A percentile compares a stretch with the other conserved stretches of the same genome.
Evolutionary conservation across 1,140 invertebrate species (phyloP).

Genomic region (Sitophilus oryzae): DNA sequence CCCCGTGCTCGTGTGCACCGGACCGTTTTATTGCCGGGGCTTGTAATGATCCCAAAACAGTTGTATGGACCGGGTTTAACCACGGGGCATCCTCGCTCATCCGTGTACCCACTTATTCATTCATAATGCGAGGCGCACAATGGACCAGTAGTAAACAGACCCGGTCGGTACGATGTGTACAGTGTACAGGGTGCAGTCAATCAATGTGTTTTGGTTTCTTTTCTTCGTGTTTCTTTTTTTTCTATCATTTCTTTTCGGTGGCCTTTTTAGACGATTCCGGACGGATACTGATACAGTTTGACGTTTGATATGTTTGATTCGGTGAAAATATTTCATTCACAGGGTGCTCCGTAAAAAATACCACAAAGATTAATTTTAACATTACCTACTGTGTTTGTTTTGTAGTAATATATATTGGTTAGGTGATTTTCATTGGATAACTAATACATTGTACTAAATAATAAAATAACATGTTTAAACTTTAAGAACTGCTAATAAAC

Average conservation of each 20-base stretch:
- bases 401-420: no score
- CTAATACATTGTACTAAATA: no score
- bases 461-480: no score
- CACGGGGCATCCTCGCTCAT: constrained; percentile 31
- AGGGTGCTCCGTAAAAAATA: no score
- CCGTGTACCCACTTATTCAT: constrained; percentile 30
- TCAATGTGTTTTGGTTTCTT: neutral
- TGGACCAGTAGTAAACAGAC: constrained; percentile 6
- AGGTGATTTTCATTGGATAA: no score
- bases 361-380: no score
- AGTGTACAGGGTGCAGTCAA: neutral
- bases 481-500: no score
- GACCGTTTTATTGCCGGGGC: constrained; percentile 30
- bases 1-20: constrained; percentile 20
- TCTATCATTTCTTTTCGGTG: neutral
- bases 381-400: no score
- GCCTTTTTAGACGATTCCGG: neutral
- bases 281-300: constrained; percentile 7
- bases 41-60: constrained; percentile 33
- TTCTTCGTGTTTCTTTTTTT: neutral
- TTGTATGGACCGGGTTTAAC: constrained; percentile 31
- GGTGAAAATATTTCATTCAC: no score
- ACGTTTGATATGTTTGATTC: no score
- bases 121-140: constrained; percentile 18
- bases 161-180: constrained; percentile 5